A percentile compares a stretch with the other conserved stretches of the same genome.
phyloP scores from a whole-genome alignment of 2,888 invertebrate genomes.

The Latheticus oryzae region DNA sequence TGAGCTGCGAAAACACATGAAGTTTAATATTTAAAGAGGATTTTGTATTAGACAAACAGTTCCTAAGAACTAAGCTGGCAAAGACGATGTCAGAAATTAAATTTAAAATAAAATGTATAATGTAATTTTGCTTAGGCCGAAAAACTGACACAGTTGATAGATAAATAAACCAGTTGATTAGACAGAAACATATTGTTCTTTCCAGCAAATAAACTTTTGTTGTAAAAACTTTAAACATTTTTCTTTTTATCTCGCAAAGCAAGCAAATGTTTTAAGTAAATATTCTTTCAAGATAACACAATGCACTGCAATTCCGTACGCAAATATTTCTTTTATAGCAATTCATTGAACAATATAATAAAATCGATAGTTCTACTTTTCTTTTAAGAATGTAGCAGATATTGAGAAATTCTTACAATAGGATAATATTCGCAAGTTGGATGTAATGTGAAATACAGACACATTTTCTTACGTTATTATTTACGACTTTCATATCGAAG shows the following conservation, averaged over 20 bases:
- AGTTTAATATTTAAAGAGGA: too few relatives aligned
- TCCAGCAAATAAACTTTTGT: too few relatives aligned
- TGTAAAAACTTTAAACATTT: too few relatives aligned
- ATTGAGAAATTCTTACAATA: too few relatives aligned
- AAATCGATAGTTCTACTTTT: constrained; percentile 18
- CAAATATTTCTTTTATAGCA: constrained; percentile 20
- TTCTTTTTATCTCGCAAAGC: neutral
- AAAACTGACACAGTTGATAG: constrained; percentile 1
- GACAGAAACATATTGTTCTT: too few relatives aligned
- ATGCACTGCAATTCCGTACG: constrained; percentile 5
- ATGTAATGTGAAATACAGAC: constrained; percentile 7
- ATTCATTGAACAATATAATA: constrained; percentile 19
- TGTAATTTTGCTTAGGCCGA: too few relatives aligned
- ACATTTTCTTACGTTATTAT: constrained; percentile 12
- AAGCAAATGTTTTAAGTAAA: constrained; percentile 1
- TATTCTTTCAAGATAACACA: constrained; percentile 7
- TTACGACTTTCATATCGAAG: constrained; percentile 23
- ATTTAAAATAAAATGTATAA: too few relatives aligned
- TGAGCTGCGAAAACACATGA: neutral
- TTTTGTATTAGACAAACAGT: too few relatives aligned
- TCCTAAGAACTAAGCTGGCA: too few relatives aligned
- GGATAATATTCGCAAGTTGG: too few relatives aligned
- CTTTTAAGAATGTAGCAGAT: neutral
- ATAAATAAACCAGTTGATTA: neutral
- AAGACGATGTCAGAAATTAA: constrained; percentile 2